Evolutionary conservation across 2,888 invertebrate species (phyloP), one percentile per base, ranked within the genome.

Genomic region (Notodonta dromedarius): DNA sequence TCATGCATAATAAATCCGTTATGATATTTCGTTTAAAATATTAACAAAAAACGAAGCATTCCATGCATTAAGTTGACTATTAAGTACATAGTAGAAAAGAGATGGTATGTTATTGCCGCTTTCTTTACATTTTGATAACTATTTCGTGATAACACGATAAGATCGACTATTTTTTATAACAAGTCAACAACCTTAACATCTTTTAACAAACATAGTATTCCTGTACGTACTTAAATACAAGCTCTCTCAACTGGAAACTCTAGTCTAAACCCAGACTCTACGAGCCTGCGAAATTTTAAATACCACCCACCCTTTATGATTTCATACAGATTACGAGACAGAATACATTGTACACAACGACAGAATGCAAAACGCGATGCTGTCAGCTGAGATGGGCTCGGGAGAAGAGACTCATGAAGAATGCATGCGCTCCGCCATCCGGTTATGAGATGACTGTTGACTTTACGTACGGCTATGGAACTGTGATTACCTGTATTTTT

Each of bases 401-500:
- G 71, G 70, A 77, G 79, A 83, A 82, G 78, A 74, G 71, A 63
- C 81, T 84, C 87, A 90, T 92, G 84, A 88, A 89, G 83, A 87
- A 91, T 91, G 86, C 87, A 90, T 87, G 82, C 80, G 78, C 71
- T 80, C 78, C 82, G 73, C 77, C 85, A 83, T 88, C 82, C 85
- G 77, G 85, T 84, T 88, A 87, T 83, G 86, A 89, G 88, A 87
- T 81, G 83, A 74, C 86, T 91, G 90, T 90, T 90, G 89, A 89
- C 88, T 87, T 76, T 75, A 79, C 74, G 77, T 77, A 71, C 71
- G 66, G 66, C 66, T 58, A 63, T 69, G 72, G 73, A 73, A 69
- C 71, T 73, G 71, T 75, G 74, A 71, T 76, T 76, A 71, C 69
- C 46, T 58, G 50, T 53, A 53, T 58, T 66, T 54, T 50, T 35